These are phyloP conservation scores for Syrista parreyssii DNA, from an alignment of 2,888 invertebrate genomes.

Conservation along the genomic window DNA sequence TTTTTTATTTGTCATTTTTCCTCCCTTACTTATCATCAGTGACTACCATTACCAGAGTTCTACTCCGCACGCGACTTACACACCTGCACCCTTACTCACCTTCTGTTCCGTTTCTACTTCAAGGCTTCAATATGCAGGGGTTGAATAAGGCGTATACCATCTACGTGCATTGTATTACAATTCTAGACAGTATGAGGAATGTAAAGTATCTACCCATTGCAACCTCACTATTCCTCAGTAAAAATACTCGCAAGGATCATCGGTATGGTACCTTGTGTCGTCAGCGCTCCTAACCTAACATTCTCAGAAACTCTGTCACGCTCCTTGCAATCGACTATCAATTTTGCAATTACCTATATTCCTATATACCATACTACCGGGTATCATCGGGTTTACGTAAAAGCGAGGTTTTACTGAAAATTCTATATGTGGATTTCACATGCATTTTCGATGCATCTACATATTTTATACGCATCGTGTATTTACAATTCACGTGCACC, in stretches of 20 bases:
- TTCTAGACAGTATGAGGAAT: neutral
- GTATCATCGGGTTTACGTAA: neutral
- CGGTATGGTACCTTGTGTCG: neutral
- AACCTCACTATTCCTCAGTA: neutral
- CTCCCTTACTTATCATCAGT: neutral
- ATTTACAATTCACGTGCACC: neutral
- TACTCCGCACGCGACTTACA: neutral
- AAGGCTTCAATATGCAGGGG: neutral
- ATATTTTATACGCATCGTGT: neutral
- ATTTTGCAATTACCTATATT: neutral
- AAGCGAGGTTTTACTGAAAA: neutral
- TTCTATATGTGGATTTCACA: neutral
- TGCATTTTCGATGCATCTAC: neutral
- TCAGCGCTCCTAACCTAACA: neutral
- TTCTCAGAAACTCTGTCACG: neutral
- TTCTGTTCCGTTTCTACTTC: neutral
- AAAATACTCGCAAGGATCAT: neutral
- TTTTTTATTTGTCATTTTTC: neutral
- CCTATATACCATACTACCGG: neutral
- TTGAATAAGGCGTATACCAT: neutral
- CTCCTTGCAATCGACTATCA: neutral
- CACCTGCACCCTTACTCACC: neutral
- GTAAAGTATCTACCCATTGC: neutral
- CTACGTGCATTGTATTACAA: neutral
- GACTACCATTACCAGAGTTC: neutral